Percentiles rank a stretch among this genome's conserved stretches.
These are phyloP conservation scores for Buceros bicornis DNA, from an alignment of 2,797 vertebrate genomes.

Conservation along the genomic window DNA sequence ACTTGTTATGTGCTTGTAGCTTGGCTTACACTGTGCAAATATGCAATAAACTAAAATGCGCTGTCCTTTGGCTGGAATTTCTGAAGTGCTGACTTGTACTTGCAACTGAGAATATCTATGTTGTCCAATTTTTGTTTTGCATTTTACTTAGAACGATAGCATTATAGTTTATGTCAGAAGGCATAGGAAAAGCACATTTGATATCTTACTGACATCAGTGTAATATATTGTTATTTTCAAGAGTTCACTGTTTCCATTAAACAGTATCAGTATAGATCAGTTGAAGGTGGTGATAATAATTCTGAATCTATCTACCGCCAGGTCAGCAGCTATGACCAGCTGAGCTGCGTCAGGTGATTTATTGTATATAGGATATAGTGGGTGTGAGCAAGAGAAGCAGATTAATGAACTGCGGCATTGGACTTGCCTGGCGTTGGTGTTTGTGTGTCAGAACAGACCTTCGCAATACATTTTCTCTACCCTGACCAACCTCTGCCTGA, in stretches of 20 bases:
- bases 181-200: background rate
- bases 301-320: background rate
- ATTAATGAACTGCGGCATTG: background rate
- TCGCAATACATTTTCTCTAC: background rate
- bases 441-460: background rate
- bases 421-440: background rate
- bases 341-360: background rate
- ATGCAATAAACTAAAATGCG: slow-evolving; percentile 60
- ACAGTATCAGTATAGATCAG: slow-evolving; percentile 19
- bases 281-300: slow-evolving; percentile 16
- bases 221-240: background rate
- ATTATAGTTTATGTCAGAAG: slow-evolving; percentile 7
- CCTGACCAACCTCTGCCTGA: background rate
- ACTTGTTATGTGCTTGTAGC: slow-evolving; percentile 86
- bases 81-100: slow-evolving; percentile 62
- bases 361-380: background rate
- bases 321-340: background rate
- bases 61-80: slow-evolving; percentile 66
- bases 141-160: background rate
- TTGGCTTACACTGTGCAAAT: slow-evolving; percentile 88
- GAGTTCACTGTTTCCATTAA: background rate
- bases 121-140: background rate
- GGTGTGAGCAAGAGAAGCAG: background rate
- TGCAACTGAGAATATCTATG: slow-evolving; percentile 8
- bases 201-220: background rate